phyloP scores from a whole-genome alignment of 2,797 vertebrate genomes.

The Centroberyx gerrardi region DNA sequence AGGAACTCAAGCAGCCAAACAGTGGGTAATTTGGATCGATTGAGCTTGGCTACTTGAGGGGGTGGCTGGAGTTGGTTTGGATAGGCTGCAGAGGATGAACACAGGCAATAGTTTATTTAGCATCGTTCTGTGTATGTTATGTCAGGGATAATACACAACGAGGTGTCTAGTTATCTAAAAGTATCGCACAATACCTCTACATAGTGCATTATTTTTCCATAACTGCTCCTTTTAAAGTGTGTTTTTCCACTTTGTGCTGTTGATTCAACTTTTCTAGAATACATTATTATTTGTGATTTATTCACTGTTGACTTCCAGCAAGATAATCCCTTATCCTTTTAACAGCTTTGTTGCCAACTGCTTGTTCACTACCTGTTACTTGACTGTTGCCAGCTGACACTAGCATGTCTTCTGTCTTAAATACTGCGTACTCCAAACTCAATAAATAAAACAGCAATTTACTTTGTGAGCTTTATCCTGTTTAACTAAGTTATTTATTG shows the following conservation, averaged over 20 bases:
- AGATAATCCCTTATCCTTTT: not conserved
- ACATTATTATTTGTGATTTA: not conserved
- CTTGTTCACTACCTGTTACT: not conserved
- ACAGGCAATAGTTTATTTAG: conserved; percentile 62
- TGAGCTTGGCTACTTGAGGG: conserved; percentile 55
- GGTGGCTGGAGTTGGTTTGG: conserved; percentile 54
- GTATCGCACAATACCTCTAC: not conserved
- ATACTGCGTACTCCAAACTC: not conserved
- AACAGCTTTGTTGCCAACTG: not conserved
- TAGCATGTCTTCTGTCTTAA: not conserved
- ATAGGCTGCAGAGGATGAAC: conserved; percentile 64
- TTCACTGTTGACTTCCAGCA: not conserved
- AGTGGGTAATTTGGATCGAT: conserved; percentile 81
- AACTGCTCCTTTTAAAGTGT: not conserved
- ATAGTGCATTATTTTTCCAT: too few relatives aligned
- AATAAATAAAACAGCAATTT: not conserved
- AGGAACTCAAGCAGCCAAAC: conserved; percentile 82
- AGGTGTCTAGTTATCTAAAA: conserved; percentile 19
- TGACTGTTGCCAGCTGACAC: not conserved
- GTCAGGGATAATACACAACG: conserved; percentile 17
- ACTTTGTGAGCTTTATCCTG: not conserved
- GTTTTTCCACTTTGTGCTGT: not conserved
- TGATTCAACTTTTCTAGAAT: not conserved
- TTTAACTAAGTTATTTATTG: not conserved
- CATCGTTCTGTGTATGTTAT: conserved; percentile 31